Percentiles rank a stretch among this genome's conserved stretches.
These are phyloP conservation scores for Chrysocyon brachyurus DNA, from an alignment of 2,797 vertebrate species.

Conservation along the genomic window DNA sequence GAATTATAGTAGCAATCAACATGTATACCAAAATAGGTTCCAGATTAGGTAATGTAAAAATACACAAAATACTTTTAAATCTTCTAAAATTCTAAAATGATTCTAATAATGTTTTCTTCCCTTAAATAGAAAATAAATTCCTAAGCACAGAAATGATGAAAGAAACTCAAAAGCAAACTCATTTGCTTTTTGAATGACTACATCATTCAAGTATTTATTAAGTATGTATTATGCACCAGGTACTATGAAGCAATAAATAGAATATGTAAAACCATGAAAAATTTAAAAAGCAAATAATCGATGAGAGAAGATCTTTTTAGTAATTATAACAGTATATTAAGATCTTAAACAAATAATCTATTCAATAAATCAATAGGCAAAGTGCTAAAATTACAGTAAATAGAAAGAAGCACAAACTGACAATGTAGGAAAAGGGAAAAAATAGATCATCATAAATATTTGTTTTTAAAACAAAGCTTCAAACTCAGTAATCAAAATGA, in stretches of 20 bases:
- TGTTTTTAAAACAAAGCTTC: neutral
- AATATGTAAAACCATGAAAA: neutral
- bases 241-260: neutral
- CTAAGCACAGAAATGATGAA: slow-evolving; percentile 27
- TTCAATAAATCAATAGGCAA: neutral
- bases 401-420: neutral
- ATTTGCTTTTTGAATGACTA: neutral
- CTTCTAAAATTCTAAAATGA: slow-evolving; percentile 50
- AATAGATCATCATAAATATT: neutral
- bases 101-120: neutral
- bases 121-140: slow-evolving; percentile 28
- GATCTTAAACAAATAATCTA: slow-evolving; percentile 4
- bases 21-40: neutral
- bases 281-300: slow-evolving; percentile 23
- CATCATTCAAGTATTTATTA: slow-evolving; percentile 14
- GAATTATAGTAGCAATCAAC: neutral
- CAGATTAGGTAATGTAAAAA: slow-evolving; percentile 44
- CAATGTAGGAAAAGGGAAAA: neutral
- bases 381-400: neutral
- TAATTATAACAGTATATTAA: neutral
- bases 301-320: neutral
- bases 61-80: neutral
- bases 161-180: neutral
- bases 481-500: slow-evolving; percentile 5
- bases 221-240: neutral